Evolutionary conservation across 1,140 invertebrate species (phyloP).

Genomic region (Musca domestica): DNA sequence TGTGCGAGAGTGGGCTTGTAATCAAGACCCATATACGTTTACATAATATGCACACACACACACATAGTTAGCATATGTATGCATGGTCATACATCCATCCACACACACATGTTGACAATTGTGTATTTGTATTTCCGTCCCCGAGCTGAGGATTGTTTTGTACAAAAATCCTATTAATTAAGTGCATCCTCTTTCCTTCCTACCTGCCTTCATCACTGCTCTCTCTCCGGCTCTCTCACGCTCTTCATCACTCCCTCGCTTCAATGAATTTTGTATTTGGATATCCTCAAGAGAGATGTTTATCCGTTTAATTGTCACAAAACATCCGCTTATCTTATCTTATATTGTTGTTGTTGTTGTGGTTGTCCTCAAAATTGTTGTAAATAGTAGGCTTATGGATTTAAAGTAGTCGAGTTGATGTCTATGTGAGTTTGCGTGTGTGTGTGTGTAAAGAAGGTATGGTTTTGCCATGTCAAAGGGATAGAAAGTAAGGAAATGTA

Average conservation of each 20-base stretch:
- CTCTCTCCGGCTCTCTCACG: not conserved
- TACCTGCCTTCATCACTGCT: not conserved
- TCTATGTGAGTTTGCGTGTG: no score
- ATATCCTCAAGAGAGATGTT: conserved; percentile 15
- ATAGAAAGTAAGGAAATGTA: no score
- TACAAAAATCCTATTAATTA: conserved; percentile 6
- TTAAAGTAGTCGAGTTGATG: no score
- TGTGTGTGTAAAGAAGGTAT: no score
- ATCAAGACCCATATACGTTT: not conserved
- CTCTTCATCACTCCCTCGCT: not conserved
- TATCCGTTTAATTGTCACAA: conserved; percentile 14
- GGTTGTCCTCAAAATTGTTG: no score
- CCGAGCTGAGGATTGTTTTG: not conserved
- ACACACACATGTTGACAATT: not conserved
- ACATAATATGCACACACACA: not conserved
- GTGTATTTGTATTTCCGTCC: not conserved
- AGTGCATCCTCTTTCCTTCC: not conserved
- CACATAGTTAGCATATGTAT: not conserved
- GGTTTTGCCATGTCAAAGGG: no score
- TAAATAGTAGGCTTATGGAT: no score
- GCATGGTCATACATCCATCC: not conserved
- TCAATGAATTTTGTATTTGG: not conserved
- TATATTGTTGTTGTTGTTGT: no score
- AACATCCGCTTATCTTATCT: not conserved
- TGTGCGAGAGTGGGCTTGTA: no score